Percentiles rank a stretch among this genome's conserved stretches.
These are phyloP conservation scores for Calliphora vicina DNA, from an alignment of 1,140 invertebrate species.

Conservation along the genomic window DNA sequence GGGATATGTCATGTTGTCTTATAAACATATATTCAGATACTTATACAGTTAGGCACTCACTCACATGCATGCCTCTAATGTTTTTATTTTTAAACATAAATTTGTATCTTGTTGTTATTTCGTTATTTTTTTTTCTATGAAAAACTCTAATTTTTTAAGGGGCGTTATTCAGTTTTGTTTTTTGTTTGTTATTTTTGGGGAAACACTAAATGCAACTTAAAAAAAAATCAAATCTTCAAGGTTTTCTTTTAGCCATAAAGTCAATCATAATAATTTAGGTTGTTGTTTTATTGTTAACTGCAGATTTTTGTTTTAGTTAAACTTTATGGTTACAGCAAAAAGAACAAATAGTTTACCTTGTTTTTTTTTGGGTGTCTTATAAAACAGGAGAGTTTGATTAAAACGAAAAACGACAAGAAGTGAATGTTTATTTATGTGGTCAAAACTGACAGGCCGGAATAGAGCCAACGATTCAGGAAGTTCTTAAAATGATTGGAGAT, in stretches of 20 bases:
- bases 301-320: background rate
- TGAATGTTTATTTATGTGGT: too few species aligned
- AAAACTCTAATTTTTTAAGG: slow-evolving; percentile 6
- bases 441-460: too few species aligned
- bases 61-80: background rate
- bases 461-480: too few species aligned
- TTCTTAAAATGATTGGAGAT: too few species aligned
- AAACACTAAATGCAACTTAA: background rate
- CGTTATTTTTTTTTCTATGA: background rate
- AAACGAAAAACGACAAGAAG: too few species aligned
- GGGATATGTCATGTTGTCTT: slow-evolving; percentile 8
- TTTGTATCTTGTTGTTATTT: background rate
- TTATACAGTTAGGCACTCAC: too few species aligned
- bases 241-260: slow-evolving; percentile 5
- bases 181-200: background rate
- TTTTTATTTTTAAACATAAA: background rate
- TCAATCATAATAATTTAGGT: background rate
- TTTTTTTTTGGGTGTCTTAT: background rate
- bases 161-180: background rate
- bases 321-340: background rate
- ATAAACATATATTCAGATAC: background rate
- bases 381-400: too few species aligned
- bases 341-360: background rate
- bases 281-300: background rate
- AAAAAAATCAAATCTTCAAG: background rate